phyloP scores from a whole-genome alignment of 1,140 invertebrate species.

The Drosophila ficusphila region DNA sequence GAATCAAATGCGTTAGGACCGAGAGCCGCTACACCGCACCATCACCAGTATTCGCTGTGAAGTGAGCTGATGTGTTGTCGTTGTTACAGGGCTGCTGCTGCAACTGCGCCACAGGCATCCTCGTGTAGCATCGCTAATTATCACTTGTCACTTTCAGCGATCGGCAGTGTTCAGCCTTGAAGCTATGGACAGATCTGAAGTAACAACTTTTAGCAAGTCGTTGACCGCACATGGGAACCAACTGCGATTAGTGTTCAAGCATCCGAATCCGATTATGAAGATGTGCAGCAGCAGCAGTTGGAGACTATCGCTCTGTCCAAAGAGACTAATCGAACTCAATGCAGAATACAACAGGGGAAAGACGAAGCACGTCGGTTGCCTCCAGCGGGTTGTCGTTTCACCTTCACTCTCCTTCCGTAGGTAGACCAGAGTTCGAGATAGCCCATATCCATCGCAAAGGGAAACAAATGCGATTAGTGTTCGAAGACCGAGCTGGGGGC shows the following conservation, averaged over 20 bases:
- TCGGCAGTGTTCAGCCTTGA: conserved; percentile 16
- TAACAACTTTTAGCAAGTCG: conserved; percentile 34
- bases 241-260: conserved; percentile 74
- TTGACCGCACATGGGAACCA: conserved; percentile 74
- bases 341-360: conserved; percentile 6
- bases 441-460: conserved; percentile 73
- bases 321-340: neutral
- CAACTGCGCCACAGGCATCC: conserved; percentile 59
- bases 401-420: conserved; percentile 44
- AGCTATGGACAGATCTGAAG: conserved; percentile 34
- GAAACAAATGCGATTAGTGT: conserved; percentile 82
- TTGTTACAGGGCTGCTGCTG: conserved; percentile 80
- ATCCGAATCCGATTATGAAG: conserved; percentile 40
- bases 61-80: conserved; percentile 78
- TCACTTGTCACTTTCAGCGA: conserved; percentile 35
- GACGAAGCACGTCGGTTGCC: conserved; percentile 6
- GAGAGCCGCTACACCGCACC: conserved; percentile 79
- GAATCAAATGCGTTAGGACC: conserved; percentile 80
- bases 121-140: conserved; percentile 45
- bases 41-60: conserved; percentile 69
- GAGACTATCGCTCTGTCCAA: conserved; percentile 21
- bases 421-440: conserved; percentile 44
- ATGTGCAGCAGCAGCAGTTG: conserved; percentile 32
- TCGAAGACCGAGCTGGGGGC: conserved; percentile 64
- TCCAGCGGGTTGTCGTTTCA: conserved; percentile 49